Conservation (phyloP, 2,888 invertebrate genomes). For the Adineta ricciae region DNA sequence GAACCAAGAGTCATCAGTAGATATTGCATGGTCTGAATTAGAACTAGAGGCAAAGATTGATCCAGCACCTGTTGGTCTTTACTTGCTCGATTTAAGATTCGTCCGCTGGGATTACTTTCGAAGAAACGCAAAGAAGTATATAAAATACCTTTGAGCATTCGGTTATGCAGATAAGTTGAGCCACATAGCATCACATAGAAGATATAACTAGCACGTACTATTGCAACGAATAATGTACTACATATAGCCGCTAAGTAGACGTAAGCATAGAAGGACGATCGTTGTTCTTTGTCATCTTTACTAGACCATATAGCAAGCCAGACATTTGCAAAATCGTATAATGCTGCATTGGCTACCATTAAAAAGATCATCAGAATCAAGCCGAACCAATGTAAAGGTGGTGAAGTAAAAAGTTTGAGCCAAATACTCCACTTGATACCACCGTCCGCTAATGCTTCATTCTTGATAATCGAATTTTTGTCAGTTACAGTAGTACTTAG, state of each 20-base stretch:
- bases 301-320: neutral
- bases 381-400: neutral
- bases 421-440: neutral
- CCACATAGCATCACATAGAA: slow-evolving; percentile 48
- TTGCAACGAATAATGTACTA: neutral
- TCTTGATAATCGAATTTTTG: neutral
- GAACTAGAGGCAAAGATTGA: slow-evolving; percentile 48
- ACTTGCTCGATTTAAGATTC: slow-evolving; percentile 75
- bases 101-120: slow-evolving; percentile 6
- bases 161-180: slow-evolving; percentile 67
- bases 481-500: neutral
- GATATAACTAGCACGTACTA: neutral
- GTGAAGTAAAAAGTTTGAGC: neutral
- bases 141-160: slow-evolving; percentile 44
- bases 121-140: slow-evolving; percentile 21
- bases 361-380: neutral
- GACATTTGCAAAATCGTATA: neutral
- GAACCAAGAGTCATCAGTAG: slow-evolving; percentile 60
- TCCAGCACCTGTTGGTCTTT: slow-evolving; percentile 69
- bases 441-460: neutral
- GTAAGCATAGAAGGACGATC: neutral
- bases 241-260: neutral
- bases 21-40: slow-evolving; percentile 53
- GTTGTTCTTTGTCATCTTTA: neutral
- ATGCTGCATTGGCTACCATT: neutral